Evolutionary conservation across 2,113 vertebrate species (phyloP).

Genomic region (Nothocercus nigrocapillus): DNA sequence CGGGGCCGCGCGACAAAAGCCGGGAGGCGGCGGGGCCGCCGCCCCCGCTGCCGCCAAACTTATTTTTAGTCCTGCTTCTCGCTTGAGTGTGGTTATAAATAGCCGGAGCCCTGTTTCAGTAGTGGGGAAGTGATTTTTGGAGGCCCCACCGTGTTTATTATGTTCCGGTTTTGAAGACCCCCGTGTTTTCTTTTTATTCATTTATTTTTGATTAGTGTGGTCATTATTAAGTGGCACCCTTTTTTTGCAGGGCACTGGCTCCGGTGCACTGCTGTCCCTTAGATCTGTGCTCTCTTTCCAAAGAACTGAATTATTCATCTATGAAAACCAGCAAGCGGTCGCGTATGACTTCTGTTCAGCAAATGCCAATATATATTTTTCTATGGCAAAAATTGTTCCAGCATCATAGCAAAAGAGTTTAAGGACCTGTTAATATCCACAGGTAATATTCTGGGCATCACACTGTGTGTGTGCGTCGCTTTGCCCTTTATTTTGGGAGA

Average conservation of each 20-base stretch:
- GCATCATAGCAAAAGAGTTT: background rate
- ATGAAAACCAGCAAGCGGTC: background rate
- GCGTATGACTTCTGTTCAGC: background rate
- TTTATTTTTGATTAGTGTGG: background rate
- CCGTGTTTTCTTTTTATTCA: no score
- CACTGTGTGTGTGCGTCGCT: background rate
- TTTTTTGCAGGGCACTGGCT: background rate
- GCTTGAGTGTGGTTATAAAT: constrained; percentile 49
- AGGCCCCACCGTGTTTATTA: background rate
- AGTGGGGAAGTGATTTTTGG: constrained; percentile 22
- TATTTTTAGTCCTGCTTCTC: constrained; percentile 57
- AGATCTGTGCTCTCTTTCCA: background rate
- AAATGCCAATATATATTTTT: background rate
- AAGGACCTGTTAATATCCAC: background rate
- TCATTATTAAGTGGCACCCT: background rate
- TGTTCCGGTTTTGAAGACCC: background rate
- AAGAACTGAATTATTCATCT: background rate
- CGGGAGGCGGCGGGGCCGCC: background rate
- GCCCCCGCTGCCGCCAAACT: background rate
- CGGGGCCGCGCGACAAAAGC: constrained; percentile 11
- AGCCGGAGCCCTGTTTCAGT: constrained; percentile 14
- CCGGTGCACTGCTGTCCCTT: background rate
- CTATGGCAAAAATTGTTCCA: background rate
- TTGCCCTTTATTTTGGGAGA: background rate
- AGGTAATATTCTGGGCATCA: background rate